Percentiles rank a stretch among this genome's conserved stretches.
Conservation (phyloP, 2,113 vertebrate species). For the Myotis davidii region DNA sequence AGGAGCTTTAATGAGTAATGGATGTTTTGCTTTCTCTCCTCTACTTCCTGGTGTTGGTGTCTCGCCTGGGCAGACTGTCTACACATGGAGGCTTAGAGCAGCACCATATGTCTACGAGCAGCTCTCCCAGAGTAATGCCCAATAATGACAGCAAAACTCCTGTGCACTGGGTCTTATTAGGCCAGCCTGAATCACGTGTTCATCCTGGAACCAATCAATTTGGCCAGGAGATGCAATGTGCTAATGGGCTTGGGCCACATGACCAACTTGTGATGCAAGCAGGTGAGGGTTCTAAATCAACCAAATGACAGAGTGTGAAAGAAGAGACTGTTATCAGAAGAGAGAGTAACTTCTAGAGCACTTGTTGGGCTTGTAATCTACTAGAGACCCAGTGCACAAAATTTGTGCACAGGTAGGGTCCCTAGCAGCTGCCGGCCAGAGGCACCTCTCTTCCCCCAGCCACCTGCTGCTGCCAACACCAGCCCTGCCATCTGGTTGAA, state of each 20-base stretch:
- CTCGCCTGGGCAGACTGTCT: neutral
- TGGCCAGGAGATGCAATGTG: neutral
- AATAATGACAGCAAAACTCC: too few relatives aligned
- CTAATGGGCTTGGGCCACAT: rapidly evolving
- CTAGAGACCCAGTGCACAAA: too few relatives aligned
- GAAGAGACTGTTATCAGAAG: neutral
- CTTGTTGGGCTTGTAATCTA: neutral
- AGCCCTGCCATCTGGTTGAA: too few relatives aligned
- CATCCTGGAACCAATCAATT: neutral
- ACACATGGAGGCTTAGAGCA: rapidly evolving
- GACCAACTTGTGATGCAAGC: neutral
- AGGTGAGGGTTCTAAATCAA: neutral
- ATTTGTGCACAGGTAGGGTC: too few relatives aligned
- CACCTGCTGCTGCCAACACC: too few relatives aligned
- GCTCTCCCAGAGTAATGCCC: neutral
- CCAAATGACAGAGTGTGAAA: neutral
- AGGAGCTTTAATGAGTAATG: neutral
- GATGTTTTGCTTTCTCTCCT: neutral
- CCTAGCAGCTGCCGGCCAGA: too few relatives aligned
- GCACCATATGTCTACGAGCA: rapidly evolving
- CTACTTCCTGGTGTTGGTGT: too few relatives aligned
- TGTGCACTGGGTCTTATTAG: neutral
- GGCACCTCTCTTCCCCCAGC: too few relatives aligned
- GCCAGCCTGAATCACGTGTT: too few relatives aligned
- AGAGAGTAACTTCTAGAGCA: neutral